Conservation (phyloP, 2,888 invertebrate species). For the Cristatella mucedo region DNA sequence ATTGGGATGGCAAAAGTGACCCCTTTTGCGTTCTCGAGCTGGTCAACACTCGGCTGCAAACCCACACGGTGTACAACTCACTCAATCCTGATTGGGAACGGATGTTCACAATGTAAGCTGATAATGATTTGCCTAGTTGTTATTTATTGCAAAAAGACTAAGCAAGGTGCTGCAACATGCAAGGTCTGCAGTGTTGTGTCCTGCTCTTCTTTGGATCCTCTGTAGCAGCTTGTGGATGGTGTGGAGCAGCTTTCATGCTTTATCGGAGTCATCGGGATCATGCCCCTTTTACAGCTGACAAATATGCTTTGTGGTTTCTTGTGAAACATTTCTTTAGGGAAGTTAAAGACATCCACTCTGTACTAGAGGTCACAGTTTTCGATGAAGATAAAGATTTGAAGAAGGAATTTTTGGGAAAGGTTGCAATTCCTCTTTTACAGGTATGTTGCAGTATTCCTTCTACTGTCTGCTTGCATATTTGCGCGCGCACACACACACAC, state of each 20-base stretch:
- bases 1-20: slow-evolving; percentile 91
- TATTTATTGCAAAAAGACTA: too few relatives aligned
- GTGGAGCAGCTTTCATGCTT: too few relatives aligned
- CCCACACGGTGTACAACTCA: slow-evolving; percentile 96
- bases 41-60: slow-evolving; percentile 82
- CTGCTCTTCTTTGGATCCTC: too few relatives aligned
- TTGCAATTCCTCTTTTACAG: slow-evolving; percentile 64
- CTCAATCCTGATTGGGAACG: slow-evolving; percentile 93
- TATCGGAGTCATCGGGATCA: too few relatives aligned
- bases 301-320: neutral
- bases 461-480: too few relatives aligned
- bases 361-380: slow-evolving; percentile 82
- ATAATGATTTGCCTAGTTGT: too few relatives aligned
- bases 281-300: neutral
- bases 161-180: too few relatives aligned
- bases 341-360: slow-evolving; percentile 72
- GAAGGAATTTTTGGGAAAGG: slow-evolving; percentile 80
- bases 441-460: slow-evolving; percentile 27
- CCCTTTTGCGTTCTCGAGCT: slow-evolving; percentile 93
- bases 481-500: slow-evolving; percentile 13
- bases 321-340: slow-evolving; percentile 12
- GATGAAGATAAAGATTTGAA: slow-evolving; percentile 93
- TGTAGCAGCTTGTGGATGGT: too few relatives aligned
- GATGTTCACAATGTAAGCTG: slow-evolving; percentile 83
- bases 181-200: too few relatives aligned